A percentile compares a stretch with the other conserved stretches of the same genome.
Conservation (phyloP, 2,797 vertebrate genomes). For the Chloroceryle inda region DNA sequence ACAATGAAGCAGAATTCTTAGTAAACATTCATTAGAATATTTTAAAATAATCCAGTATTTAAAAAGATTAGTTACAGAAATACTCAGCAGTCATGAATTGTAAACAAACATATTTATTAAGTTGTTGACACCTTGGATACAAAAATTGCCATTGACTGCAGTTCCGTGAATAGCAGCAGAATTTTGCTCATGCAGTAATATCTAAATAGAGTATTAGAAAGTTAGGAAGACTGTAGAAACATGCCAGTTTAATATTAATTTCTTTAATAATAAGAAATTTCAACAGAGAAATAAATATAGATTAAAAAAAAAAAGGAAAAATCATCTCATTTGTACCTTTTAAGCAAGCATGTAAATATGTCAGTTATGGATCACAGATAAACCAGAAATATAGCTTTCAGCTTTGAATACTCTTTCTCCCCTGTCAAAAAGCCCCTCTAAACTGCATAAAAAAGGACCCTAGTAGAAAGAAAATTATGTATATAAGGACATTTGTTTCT, state of each 20-base stretch:
- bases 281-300: background rate
- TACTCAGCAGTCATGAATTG: background rate
- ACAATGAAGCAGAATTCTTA: background rate
- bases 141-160: background rate
- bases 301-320: background rate
- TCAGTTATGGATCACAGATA: background rate
- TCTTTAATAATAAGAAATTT: background rate
- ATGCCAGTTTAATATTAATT: background rate
- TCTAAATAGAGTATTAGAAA: slow-evolving; percentile 33
- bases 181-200: background rate
- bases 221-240: background rate
- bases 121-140: background rate
- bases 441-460: background rate
- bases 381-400: background rate
- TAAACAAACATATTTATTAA: slow-evolving; percentile 7
- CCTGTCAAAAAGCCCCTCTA: background rate
- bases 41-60: background rate
- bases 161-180: background rate
- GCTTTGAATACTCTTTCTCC: background rate
- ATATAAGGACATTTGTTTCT: background rate
- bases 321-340: background rate
- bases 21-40: background rate
- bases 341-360: background rate
- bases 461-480: background rate
- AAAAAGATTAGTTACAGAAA: background rate